phyloP scores from a whole-genome alignment of 2,888 invertebrate species.

The Apeira syringaria region DNA sequence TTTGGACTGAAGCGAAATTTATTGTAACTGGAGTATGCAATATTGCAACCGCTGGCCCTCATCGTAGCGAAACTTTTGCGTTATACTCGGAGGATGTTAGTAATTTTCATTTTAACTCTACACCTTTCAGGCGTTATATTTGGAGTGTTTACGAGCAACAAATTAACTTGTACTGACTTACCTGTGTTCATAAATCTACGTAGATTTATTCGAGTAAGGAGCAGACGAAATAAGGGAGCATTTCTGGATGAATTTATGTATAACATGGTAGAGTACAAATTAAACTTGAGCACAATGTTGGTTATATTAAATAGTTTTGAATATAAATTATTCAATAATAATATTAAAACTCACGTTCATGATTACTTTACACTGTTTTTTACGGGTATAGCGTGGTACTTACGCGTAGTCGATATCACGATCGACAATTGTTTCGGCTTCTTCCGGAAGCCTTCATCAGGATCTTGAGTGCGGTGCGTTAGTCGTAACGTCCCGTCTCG shows the following conservation, averaged over 20 bases:
- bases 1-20: conserved; percentile 30
- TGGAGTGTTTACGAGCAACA: conserved; percentile 22
- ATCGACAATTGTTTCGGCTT: too few relatives aligned
- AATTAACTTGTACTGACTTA: conserved; percentile 20
- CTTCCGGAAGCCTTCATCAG: too few relatives aligned
- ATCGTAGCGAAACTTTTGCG: conserved; percentile 25
- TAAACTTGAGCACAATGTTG: neutral
- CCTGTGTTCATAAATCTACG: conserved; percentile 21
- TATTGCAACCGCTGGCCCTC: conserved; percentile 30
- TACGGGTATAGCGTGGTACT: too few relatives aligned
- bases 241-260: conserved; percentile 13
- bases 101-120: conserved; percentile 21
- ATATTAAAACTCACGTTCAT: too few relatives aligned
- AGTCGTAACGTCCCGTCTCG: too few relatives aligned
- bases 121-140: conserved; percentile 21
- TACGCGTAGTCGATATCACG: too few relatives aligned
- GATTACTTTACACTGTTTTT: too few relatives aligned
- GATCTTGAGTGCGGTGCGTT: too few relatives aligned
- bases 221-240: conserved; percentile 16
- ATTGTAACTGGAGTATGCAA: conserved; percentile 32
- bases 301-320: too few relatives aligned
- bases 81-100: conserved; percentile 12
- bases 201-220: conserved; percentile 18
- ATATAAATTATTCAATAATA: too few relatives aligned
- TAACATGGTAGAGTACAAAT: neutral